Evolutionary conservation across 2,888 invertebrate species (phyloP).

Genomic region (Chalcosyrphus nemorum): DNA sequence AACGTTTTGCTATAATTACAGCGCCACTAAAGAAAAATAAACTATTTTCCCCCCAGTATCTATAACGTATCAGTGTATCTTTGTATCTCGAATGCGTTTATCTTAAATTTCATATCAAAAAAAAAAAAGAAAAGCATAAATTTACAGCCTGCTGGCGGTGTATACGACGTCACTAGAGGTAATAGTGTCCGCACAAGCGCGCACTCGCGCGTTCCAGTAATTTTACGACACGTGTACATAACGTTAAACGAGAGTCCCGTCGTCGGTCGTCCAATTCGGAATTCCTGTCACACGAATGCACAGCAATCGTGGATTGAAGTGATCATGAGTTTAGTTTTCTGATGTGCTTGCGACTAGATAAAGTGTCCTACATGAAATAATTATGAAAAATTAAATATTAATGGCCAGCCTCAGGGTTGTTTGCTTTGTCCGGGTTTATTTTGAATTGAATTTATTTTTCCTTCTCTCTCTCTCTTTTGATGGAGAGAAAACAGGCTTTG

Average conservation of each 20-base stretch:
- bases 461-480: background rate
- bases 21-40: slow-evolving; percentile 3
- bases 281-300: slow-evolving; percentile 66
- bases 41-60: background rate
- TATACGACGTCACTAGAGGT: background rate
- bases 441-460: slow-evolving; percentile 6
- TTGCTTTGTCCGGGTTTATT: slow-evolving; percentile 56
- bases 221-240: slow-evolving; percentile 66
- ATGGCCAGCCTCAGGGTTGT: slow-evolving; percentile 66
- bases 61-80: background rate
- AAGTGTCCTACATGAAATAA: slow-evolving; percentile 71
- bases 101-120: slow-evolving; percentile 55
- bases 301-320: slow-evolving; percentile 55
- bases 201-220: slow-evolving; percentile 56
- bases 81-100: slow-evolving; percentile 35
- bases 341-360: background rate
- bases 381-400: slow-evolving; percentile 72
- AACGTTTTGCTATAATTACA: slow-evolving; percentile 30
- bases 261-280: slow-evolving; percentile 61
- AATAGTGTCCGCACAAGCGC: background rate
- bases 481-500: slow-evolving; percentile 29
- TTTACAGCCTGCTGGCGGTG: slow-evolving; percentile 29
- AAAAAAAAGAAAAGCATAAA: slow-evolving; percentile 26
- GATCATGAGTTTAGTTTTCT: slow-evolving; percentile 49
- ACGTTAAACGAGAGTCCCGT: slow-evolving; percentile 19